Conservation (phyloP, 2,888 invertebrate species). For the Andricus curvator region DNA sequence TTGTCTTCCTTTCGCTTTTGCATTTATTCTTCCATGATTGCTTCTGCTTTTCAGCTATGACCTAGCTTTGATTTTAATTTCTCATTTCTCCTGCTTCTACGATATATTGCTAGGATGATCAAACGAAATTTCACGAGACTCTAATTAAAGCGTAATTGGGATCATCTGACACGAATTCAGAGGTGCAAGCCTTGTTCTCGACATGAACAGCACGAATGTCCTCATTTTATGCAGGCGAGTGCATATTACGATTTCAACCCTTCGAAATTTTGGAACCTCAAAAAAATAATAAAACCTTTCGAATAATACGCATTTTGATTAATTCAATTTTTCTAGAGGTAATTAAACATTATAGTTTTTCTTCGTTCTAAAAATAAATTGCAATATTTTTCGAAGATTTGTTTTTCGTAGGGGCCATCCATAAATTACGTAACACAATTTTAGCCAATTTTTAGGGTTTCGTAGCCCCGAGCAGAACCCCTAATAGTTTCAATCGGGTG, state of each 20-base stretch:
- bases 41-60: neutral
- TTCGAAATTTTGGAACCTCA: neutral
- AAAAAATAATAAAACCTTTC: neutral
- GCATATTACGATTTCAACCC: neutral
- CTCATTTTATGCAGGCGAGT: slow-evolving; percentile 1
- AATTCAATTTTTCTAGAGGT: neutral
- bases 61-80: neutral
- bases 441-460: too few species aligned
- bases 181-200: slow-evolving; percentile 27
- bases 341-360: neutral
- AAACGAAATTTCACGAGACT: slow-evolving; percentile 23
- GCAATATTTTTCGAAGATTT: too few species aligned
- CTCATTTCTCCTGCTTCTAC: neutral
- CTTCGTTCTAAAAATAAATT: too few species aligned
- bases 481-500: too few species aligned
- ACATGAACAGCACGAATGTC: neutral
- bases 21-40: neutral
- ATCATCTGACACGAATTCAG: slow-evolving; percentile 36
- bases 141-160: slow-evolving; percentile 23
- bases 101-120: neutral
- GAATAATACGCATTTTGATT: neutral
- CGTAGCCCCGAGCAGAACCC: too few species aligned
- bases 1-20: neutral
- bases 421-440: too few species aligned
- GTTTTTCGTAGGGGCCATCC: too few species aligned